Evolutionary conservation across 1,140 invertebrate genomes (phyloP), one percentile per base, ranked within the genome.

Genomic region (Hypsibius dujardini): DNA sequence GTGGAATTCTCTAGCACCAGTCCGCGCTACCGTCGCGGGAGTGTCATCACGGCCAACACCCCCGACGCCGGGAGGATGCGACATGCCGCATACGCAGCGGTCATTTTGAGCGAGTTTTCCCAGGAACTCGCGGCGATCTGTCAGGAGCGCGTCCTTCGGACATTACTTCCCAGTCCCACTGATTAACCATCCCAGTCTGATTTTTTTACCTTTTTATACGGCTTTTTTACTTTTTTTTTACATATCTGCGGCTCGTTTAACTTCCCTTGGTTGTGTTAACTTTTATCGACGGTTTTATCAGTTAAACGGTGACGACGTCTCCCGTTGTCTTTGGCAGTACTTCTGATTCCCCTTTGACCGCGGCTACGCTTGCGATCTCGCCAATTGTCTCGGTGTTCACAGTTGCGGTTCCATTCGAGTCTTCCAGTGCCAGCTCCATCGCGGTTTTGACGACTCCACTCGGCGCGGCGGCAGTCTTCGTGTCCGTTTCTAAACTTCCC

Each of bases 51-150:
- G 7, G 50, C 50, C n/a, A n/a, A n/a, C n/a, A n/a, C 7, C 7
- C 42, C 62, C 3, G 62, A 67, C 7, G 12, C 12, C 12, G 12
- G 3, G 12, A 12, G 42, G 45, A 67, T 67, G 12, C 12, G 42
- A 42, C 12, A 7, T 12, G 62, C 62, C 42, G 62, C 62, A 67
- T 67, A 67, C 42, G 45, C 12, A 3, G 62, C 62, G 45, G 62
- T 67, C 42, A 12, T 67, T 67, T 42, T 67, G 62, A 15, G 3
- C 12, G 62, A 67, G 62, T 67, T 67, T 42, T 3, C 42, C 62
- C 62, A 67, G 62, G 62, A 67, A 42, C 40, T 67, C 12, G 62
- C 62, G 12, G 62, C 62, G 12, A 67, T 67, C 7, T 12, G 12
- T 42, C 62, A 67, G 3, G 62, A 67, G 45, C 12, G 42, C 12